Evolutionary conservation across 2,113 vertebrate species (phyloP), one percentile per base, ranked within the genome.

Genomic region (Sebastes fasciatus): DNA sequence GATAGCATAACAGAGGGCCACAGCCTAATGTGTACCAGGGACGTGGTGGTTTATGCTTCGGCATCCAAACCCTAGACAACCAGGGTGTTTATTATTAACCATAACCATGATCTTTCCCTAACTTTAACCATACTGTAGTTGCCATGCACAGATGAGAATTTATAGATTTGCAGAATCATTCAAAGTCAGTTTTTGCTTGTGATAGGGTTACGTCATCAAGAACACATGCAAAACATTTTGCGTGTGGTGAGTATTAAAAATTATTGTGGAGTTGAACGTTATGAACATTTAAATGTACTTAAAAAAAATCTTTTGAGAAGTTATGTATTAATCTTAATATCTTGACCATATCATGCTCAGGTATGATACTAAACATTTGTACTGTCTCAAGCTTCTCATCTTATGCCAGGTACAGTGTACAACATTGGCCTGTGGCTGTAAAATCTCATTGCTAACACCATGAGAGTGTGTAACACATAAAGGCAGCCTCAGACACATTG

Each of bases 401-500:
- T 48, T 45, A 21, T 54, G 7, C 5, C 26, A 65, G 19, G 1
- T 42, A 14, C 21, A 19, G 21, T 77, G 45, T 49, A 13, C 16
- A 49, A 14, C 8, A 10, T 42, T 64, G 65, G 26, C 16, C 26
- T 4, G 8, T 4, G 51, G 9, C 58, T 49, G 14, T 52, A 13
- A 51, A 73, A 26, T n/a, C n/a, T 63, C 26, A 66, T 0, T 49
- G 62, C 65, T 6, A 75, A 71, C 52, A 79, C 57, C 8, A 21
- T 46, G 16, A 51, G 11, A 43, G 43, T 19, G 43, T 45, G 26
- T 48, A 40, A 74, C 52, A 55, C 23, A 83, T 52, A 61, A 75
- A 87, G 13, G 23, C 62, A 64, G 61, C 4, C 16, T 80, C 48
- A 69, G 14, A 72, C 45, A 42, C 34, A 14, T 34, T 80, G 13